A percentile compares a stretch with the other conserved stretches of the same genome.
Evolutionary conservation across 2,797 vertebrate species (phyloP).

Genomic region (Falco columbarius): DNA sequence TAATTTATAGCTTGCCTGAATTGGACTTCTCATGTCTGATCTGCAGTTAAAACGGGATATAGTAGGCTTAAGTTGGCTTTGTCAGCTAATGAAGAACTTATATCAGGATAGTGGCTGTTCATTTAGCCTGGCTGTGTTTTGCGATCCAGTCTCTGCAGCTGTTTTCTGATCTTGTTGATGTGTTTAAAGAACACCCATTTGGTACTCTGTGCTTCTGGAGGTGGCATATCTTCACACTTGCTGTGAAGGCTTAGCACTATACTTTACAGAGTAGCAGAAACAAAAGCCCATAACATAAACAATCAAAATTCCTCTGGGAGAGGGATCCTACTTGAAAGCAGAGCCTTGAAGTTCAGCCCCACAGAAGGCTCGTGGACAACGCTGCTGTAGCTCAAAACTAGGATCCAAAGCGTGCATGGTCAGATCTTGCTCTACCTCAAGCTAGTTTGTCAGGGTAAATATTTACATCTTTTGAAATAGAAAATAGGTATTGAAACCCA

Average conservation of each 20-base stretch:
- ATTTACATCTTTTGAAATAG: neutral
- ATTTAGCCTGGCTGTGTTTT: conserved; percentile 53
- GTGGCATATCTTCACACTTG: conserved; percentile 66
- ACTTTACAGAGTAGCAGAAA: conserved; percentile 58
- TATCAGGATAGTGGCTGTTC: conserved; percentile 52
- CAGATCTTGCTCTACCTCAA: neutral
- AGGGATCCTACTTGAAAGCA: neutral
- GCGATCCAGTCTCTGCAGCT: conserved; percentile 38
- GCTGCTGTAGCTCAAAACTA: neutral
- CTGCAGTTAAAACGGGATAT: conserved; percentile 33
- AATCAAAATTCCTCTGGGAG: neutral
- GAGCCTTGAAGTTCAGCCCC: neutral
- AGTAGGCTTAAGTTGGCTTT: conserved; percentile 47
- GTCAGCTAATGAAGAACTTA: conserved; percentile 27
- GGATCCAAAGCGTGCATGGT: neutral
- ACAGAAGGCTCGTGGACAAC: neutral
- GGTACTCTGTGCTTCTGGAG: conserved; percentile 50
- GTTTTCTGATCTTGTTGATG: conserved; percentile 57
- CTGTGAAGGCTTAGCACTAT: conserved; percentile 41
- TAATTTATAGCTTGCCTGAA: conserved; percentile 63
- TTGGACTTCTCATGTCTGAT: conserved; percentile 49
- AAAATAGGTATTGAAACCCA: neutral
- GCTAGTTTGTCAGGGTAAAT: neutral
- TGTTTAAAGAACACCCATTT: conserved; percentile 62
- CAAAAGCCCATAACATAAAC: conserved; percentile 62